Evolutionary conservation across 2,888 invertebrate genomes (phyloP).

Genomic region (Tetanocera ferruginea): DNA sequence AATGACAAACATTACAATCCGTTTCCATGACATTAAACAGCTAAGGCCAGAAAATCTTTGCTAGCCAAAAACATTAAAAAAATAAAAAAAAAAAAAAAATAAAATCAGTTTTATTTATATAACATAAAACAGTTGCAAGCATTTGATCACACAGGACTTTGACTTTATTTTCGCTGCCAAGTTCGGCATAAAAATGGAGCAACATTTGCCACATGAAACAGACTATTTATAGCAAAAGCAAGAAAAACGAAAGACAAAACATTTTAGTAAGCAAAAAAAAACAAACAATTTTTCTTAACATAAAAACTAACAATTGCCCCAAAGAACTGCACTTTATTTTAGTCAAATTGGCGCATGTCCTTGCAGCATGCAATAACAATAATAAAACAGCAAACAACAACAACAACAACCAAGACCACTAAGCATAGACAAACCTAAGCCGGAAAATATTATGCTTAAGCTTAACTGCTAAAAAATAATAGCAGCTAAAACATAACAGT

Average conservation of each 20-base stretch:
- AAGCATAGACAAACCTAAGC: not conserved
- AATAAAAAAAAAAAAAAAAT: not conserved
- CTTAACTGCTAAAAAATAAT: not conserved
- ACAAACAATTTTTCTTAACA: not conserved
- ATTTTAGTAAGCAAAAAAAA: not conserved
- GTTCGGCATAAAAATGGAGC: not conserved
- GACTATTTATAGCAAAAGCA: not conserved
- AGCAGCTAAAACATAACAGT: not conserved
- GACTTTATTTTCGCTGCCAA: slow-evolving; percentile 5
- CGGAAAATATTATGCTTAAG: not conserved
- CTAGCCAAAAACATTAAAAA: slow-evolving; percentile 4
- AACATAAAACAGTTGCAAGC: too few relatives aligned
- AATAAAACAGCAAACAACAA: slow-evolving; percentile 1
- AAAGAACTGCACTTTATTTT: slow-evolving; percentile 15
- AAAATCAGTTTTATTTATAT: not conserved
- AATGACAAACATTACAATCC: slow-evolving; percentile 20
- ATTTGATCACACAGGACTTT: too few relatives aligned
- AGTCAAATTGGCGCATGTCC: slow-evolving; percentile 28
- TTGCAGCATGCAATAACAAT: slow-evolving; percentile 13
- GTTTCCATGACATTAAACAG: slow-evolving; percentile 24
- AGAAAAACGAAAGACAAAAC: not conserved
- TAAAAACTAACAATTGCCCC: not conserved
- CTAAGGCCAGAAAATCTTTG: not conserved
- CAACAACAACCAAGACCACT: not conserved
- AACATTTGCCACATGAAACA: not conserved